Base-by-base conservation (phyloP, 2,113 vertebrate genomes). In the Callospermophilus lateralis region DNA sequence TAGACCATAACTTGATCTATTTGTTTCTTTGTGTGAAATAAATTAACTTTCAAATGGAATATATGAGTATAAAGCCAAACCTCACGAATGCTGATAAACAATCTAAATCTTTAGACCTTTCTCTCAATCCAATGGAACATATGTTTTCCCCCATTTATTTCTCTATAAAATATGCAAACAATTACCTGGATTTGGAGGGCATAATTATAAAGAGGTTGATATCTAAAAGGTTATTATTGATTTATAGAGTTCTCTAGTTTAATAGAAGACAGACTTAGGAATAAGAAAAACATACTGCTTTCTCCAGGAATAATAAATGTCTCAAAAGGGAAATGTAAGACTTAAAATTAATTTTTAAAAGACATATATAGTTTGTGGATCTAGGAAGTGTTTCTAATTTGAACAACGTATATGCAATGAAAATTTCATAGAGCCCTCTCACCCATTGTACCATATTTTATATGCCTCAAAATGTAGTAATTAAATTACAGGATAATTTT, bases 121-220 rank as follows among this genome's bases (percentile, higher is more conserved):
- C 89, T 84, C 79, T 80, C 19, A 86, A 94, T 97, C 90, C 70
- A 94, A 95, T 79, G 0, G 0, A 98, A 97, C 96, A 98, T 79
- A 80, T 97, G 97, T 98, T 98, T 90, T 63, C 63, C 37, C 48
- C 97, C 90, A 88, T 97, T 98, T 98, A 98, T 98, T 98, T 98
- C 96, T 97, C 83, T 95, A 78, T 98, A 97, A 98, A 98, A 98
- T 98, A 98, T 98, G 98, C 98, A 98, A 99, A 98, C 98, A 98
- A 99, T 99, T 98, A 98, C 97, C 97, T 98, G 97, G 94, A 93
- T 98, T 98, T 98, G 85, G 98, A 99, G 68, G 97, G 90, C 84
- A 86, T 98, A 98, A 98, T 99, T 98, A 99, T 98, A 97, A 98
- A 98, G 97, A 97, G 96, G 97, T 98, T 98, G 98, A 98, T 98